Base-by-base conservation (phyloP, 1,140 invertebrate genomes). In the Atopsyche davidsoni region DNA sequence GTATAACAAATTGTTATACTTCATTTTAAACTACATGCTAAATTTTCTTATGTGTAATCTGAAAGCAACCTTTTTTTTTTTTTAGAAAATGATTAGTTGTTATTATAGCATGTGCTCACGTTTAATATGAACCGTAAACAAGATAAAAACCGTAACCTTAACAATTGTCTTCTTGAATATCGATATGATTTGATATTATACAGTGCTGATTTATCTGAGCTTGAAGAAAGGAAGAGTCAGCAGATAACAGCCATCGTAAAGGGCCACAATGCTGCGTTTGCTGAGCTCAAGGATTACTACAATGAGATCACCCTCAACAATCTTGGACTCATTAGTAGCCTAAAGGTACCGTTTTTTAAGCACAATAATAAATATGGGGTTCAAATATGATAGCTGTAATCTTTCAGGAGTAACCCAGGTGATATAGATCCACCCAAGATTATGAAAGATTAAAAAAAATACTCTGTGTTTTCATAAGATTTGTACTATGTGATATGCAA, bases 241-340 rank as follows among this genome's bases (percentile, higher is more conserved):
- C 89, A 94, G 63, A 81, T 93, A 11, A 79, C 81, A 7, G 81
- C 83, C 16, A 64, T 96, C 36, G 87, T 88, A 53, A 80, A 81
- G 48, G 82, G 87, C 59, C 89, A 96, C 64, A 87, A 92, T 51
- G 82, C 83, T 59, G 83, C 86, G 1, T 91, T 93, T 62, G 77
- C 79, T 28, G 87, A 94, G 62, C 83, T 94, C 64, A 95, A 92
- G 68, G 87, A 86, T 64, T 95, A 94, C 72, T 96, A 93, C 60
- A 94, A 93, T 61, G 89, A 94, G 58, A 92, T 96, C 31, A 91
- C 89, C 0, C 66, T 92, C 0, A 94, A 95, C 64, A 96, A 94
- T 67, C 73, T 96, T 49, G 86, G 68, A 65, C 67, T 91, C 4
- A 91, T 92, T 24, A 81, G 82, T 53, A 86, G 79, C 59, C 69